Base-by-base conservation (phyloP, 2,113 vertebrate species). In the Melanerpes formicivorus region DNA sequence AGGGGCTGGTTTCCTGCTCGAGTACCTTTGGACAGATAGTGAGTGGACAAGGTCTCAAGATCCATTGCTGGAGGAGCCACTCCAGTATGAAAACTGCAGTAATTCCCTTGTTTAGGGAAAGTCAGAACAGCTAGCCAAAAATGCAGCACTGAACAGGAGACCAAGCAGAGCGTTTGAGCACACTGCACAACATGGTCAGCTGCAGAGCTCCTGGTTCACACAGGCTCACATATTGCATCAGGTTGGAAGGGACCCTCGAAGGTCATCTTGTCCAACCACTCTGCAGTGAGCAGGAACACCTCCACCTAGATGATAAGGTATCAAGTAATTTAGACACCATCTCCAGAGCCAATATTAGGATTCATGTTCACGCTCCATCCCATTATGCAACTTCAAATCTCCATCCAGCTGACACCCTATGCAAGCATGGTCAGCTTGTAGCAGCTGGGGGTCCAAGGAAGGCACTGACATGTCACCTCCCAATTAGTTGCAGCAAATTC, bases 371-470 rank as follows among this genome's bases (percentile, higher is more conserved):
- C 3, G 3, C 62, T 80, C 66, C 37, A 48, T 59, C n/a, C 48
- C 27, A 9, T 48, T 60, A 22, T 50, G 27, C n/a, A 70, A 3
- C 25, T 58, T 32, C 37, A 86, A 11, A 65, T 77, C 67, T 65
- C 71, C 59, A 42, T 25, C 11, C 58, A 71, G 12, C 64, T 67
- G 72, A 55, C 60, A 78, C 3, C 21, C 42, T 19, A 1, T 0
- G 5, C 23, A 37, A 29, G 6, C 5, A 2, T 2, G 11, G 65
- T 50, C 32, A 23, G 27, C 37, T 84, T 3, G 0, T 42, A 59
- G 66, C 0, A 0, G 46, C 46, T 18, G 37, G 13, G 10, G 32
- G 8, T 52, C 44, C 3, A 3, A 60, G 55, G 62, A 44, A 69
- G 63, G 30, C 70, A 63, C 52, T 93, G 74, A 44, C 9, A 70